Evolutionary conservation across 92 coral and sea anemone species (phyloP).

Genomic region (Parazoanthus swiftii): DNA sequence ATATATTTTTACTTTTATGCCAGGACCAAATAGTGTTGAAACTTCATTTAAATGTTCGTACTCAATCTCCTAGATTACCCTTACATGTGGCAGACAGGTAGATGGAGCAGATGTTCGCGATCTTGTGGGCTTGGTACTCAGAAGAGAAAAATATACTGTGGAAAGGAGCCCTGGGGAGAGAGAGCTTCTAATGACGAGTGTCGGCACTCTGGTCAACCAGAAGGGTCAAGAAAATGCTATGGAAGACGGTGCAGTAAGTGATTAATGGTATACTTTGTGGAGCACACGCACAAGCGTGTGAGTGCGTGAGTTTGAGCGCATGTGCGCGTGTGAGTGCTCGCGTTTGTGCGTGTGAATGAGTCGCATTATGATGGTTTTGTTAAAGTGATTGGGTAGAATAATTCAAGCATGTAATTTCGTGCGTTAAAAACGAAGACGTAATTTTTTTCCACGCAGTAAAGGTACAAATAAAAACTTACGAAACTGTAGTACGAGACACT

Average conservation of each 20-base stretch:
- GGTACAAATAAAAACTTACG: too few relatives aligned
- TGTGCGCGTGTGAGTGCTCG: too few relatives aligned
- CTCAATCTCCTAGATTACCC: slow-evolving; percentile 70
- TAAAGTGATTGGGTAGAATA: too few relatives aligned
- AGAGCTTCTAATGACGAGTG: slow-evolving; percentile 54
- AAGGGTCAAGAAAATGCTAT: slow-evolving; percentile 65
- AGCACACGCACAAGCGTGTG: neutral
- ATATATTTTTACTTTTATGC: too few relatives aligned
- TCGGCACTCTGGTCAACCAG: slow-evolving; percentile 60
- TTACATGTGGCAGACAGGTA: slow-evolving; percentile 80
- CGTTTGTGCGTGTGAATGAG: too few relatives aligned
- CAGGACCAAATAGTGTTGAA: too few relatives aligned
- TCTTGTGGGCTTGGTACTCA: slow-evolving; percentile 85
- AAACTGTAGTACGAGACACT: too few relatives aligned
- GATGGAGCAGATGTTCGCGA: slow-evolving; percentile 80
- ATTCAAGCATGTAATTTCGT: too few relatives aligned
- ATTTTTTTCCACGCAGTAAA: too few relatives aligned
- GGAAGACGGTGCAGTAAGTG: slow-evolving; percentile 85
- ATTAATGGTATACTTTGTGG: neutral
- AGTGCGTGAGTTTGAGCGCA: too few relatives aligned
- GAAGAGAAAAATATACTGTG: slow-evolving; percentile 71
- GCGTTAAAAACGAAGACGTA: too few relatives aligned
- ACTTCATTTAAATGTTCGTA: neutral
- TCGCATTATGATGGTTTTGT: too few relatives aligned
- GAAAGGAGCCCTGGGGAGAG: slow-evolving; percentile 52